Conservation (phyloP, 2,888 invertebrate genomes). For the Cosmia pyralina region DNA sequence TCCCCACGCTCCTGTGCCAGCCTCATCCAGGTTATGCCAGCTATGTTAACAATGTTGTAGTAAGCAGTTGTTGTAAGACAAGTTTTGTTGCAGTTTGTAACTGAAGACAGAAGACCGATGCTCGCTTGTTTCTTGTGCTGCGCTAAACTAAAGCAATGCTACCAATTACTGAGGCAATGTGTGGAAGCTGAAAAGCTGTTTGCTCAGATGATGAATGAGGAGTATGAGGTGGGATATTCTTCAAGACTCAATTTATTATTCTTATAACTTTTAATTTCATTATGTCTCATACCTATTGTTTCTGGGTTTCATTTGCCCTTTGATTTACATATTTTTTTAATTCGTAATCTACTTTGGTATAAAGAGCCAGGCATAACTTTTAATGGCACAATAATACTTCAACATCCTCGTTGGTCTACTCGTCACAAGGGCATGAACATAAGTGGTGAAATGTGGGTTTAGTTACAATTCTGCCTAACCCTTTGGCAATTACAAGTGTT, state of each 20-base stretch:
- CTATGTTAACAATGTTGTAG: not conserved
- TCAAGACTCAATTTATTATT: not conserved
- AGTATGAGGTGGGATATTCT: not conserved
- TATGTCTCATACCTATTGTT: not conserved
- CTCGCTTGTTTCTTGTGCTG: too few species aligned
- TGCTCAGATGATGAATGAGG: not conserved
- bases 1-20: too few species aligned
- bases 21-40: not conserved
- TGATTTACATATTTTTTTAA: not conserved
- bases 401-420: too few species aligned
- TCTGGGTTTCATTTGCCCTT: not conserved
- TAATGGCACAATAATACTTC: too few species aligned
- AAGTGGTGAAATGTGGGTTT: too few species aligned
- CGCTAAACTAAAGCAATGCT: too few species aligned
- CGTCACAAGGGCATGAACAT: too few species aligned
- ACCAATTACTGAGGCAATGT: too few species aligned
- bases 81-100: not conserved
- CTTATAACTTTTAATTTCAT: not conserved
- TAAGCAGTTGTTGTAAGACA: not conserved
- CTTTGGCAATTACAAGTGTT: too few species aligned
- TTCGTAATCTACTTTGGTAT: not conserved
- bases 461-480: too few species aligned
- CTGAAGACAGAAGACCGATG: too few species aligned
- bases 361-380: not conserved
- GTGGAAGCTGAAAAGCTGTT: too few species aligned